Base-by-base conservation (phyloP, 2,888 invertebrate species). In the Rotaria socialis region DNA sequence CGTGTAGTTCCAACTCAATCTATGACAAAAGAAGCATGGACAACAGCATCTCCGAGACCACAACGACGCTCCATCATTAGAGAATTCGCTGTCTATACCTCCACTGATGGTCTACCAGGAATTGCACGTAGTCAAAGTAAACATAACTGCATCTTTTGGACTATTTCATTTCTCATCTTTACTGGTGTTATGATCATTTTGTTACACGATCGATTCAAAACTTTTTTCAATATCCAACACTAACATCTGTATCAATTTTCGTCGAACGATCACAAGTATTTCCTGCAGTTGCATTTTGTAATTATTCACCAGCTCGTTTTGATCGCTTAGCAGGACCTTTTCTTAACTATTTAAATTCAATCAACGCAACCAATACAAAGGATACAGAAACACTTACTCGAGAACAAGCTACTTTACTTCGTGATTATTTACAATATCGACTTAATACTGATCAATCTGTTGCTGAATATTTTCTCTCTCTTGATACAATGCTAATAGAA, bases 211-310 rank as follows among this genome's bases (percentile, higher is more conserved):
- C 56, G 43, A 58, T 86, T 22, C n/a, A 16, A 24, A n/a, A 41
- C 19, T 84, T 52, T 84, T 58, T 84, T 1, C 14, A 43, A 24
- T 84, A 74, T 56, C 56, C 80, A 50, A 84, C 84, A 11, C 43
- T 47, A 24, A 86, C 56, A 3, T 47, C 56, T 58, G 58, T 86
- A n/a, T 24, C 80, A 11, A n/a, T 58, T n/a, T 47, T 47, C 19
- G 27, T n/a, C 10, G 84, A 86, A 58, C 58, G 58, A 22, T 84
- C 84, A 27, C n/a, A 80, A 27, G 11, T 19, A 58, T 86, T 86
- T 84, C 84, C 86, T 2, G 84, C 86, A n/a, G 52, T 86, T 19
- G 47, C 58, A 8, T 58, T 86, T 58, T 86, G 86, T 24, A 86
- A 47, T 58, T n/a, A 16, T 8, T 58, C 80, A 22, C 50, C 80